phyloP scores from a whole-genome alignment of 2,113 vertebrate species.

The Semnornis frantzii region DNA sequence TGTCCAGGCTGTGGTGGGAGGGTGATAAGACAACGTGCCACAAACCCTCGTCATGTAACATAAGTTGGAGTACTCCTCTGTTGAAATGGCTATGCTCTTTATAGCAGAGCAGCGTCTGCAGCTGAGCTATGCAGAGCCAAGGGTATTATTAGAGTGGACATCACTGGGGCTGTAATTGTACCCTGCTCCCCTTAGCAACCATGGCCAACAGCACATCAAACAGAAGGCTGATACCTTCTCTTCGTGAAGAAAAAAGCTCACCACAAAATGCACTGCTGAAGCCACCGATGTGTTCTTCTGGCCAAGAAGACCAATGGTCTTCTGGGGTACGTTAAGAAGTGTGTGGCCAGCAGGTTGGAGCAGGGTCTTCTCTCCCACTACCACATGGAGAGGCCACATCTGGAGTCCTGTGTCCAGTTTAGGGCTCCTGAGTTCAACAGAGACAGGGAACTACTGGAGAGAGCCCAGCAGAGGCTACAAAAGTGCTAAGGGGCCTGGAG shows the following conservation, averaged over 20 bases:
- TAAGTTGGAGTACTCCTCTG: slow-evolving; percentile 74
- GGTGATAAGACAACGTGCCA: not conserved
- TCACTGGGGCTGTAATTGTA: slow-evolving; percentile 79
- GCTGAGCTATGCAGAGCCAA: slow-evolving; percentile 76
- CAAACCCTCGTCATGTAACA: slow-evolving; percentile 56
- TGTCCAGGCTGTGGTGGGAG: not conserved
- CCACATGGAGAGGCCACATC: too few relatives aligned
- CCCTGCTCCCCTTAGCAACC: slow-evolving; percentile 78
- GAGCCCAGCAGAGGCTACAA: too few relatives aligned
- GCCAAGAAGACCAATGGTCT: not conserved
- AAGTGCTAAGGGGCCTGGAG: too few relatives aligned
- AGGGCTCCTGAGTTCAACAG: too few relatives aligned
- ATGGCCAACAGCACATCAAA: slow-evolving; percentile 79
- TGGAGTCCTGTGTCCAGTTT: too few relatives aligned
- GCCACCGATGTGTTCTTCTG: not conserved
- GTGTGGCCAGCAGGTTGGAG: not conserved
- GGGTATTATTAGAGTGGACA: slow-evolving; percentile 83
- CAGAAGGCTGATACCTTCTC: slow-evolving; percentile 79
- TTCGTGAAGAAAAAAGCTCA: not conserved
- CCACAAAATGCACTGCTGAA: not conserved
- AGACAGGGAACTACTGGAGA: too few relatives aligned
- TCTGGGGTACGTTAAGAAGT: not conserved
- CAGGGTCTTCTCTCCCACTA: not conserved
- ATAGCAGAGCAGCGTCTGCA: slow-evolving; percentile 80
- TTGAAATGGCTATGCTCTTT: slow-evolving; percentile 74